These are phyloP conservation scores for Speoplatyrhinus poulsoni DNA, from an alignment of 2,113 vertebrate species.

Conservation along the genomic window DNA sequence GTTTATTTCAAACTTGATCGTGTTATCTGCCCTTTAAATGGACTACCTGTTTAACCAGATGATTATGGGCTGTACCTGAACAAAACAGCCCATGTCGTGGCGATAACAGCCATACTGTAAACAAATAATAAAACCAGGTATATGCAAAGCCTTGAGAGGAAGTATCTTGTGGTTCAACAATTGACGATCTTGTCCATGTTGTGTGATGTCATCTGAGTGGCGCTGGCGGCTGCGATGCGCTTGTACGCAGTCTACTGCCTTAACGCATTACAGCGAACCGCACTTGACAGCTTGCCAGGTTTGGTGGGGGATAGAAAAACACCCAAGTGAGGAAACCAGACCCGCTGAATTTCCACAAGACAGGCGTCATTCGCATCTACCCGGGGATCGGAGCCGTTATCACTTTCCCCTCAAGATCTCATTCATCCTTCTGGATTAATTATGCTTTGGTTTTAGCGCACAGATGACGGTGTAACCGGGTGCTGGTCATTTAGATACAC, in stretches of 20 bases:
- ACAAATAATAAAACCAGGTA: constrained; percentile 2
- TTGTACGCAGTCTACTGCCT: constrained; percentile 62
- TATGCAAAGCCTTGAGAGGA: constrained; percentile 46
- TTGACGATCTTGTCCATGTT: constrained; percentile 55
- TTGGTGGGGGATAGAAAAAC: constrained; percentile 42
- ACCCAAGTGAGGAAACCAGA: constrained; percentile 69
- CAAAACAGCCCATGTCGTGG: too few relatives aligned
- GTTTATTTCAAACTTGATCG: too few relatives aligned
- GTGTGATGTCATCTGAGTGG: constrained; percentile 84
- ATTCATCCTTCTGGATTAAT: constrained; percentile 51
- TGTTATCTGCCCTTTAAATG: too few relatives aligned
- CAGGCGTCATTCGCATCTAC: constrained; percentile 78
- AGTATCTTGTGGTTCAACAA: constrained; percentile 46
- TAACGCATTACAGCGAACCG: constrained; percentile 70
- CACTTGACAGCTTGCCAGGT: constrained; percentile 82
- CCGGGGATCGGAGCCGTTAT: constrained; percentile 57
- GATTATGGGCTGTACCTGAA: too few relatives aligned
- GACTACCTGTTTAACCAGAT: too few relatives aligned
- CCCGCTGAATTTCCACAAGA: constrained; percentile 74
- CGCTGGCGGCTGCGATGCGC: constrained; percentile 78
- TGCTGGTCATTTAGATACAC: constrained; percentile 37
- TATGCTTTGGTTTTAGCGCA: constrained; percentile 49
- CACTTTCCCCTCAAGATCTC: constrained; percentile 60
- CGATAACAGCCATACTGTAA: too few relatives aligned
- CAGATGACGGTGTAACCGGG: constrained; percentile 61